A percentile compares a stretch with the other conserved stretches of the same genome.
phyloP scores from a whole-genome alignment of 2,888 invertebrate species.

The Therioaphis trifolii region DNA sequence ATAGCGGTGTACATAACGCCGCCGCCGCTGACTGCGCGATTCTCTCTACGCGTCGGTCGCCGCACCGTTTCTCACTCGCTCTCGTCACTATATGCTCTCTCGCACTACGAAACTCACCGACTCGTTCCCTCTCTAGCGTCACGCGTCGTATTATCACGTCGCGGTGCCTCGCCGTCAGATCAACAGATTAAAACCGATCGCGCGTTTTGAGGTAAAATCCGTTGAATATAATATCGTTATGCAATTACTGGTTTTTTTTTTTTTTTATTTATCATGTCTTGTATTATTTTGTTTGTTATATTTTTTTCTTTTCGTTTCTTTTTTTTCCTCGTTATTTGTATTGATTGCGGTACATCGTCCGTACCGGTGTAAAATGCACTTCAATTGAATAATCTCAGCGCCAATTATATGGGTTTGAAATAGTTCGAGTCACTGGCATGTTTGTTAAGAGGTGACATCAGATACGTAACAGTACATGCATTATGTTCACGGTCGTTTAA shows the following conservation, averaged over 20 bases:
- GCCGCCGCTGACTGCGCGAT: neutral
- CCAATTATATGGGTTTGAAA: neutral
- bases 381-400: neutral
- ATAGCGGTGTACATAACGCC: neutral
- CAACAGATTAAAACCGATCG: conserved; percentile 50
- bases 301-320: neutral
- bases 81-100: neutral
- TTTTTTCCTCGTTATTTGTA: neutral
- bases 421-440: neutral
- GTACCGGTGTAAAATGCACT: neutral
- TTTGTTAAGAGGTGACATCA: neutral
- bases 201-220: conserved; percentile 54
- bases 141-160: conserved; percentile 37
- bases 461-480: no score
- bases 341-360: neutral
- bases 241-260: neutral
- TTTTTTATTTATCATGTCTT: neutral
- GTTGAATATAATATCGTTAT: neutral
- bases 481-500: no score
- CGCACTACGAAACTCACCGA: neutral
- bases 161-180: conserved; percentile 41
- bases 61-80: neutral
- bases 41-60: neutral
- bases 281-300: neutral
- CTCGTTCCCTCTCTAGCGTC: neutral